These are phyloP conservation scores for Nebria salina DNA, from an alignment of 2,888 invertebrate genomes.

Conservation along the genomic window DNA sequence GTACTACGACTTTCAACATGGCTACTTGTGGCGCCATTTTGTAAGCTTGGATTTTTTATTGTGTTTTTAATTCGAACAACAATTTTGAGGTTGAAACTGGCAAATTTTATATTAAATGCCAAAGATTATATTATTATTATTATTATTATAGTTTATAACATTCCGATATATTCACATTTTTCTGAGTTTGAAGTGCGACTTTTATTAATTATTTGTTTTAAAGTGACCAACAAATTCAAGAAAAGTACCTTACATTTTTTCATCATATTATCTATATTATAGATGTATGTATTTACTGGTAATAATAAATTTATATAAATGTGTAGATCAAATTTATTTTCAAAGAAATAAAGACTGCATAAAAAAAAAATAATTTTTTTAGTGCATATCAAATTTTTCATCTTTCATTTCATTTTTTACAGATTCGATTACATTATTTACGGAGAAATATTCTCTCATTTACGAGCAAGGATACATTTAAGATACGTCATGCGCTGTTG, in stretches of 20 bases:
- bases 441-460: too few relatives aligned
- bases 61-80: neutral
- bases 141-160: conserved; percentile 47
- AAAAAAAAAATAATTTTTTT: conserved; percentile 29
- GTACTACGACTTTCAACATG: neutral
- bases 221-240: conserved; percentile 34
- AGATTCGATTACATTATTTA: neutral
- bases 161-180: conserved; percentile 51
- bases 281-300: conserved; percentile 36
- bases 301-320: conserved; percentile 35
- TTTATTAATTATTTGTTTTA: conserved; percentile 28
- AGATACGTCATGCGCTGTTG: neutral
- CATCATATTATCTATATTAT: conserved; percentile 32
- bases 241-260: conserved; percentile 43
- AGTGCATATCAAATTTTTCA: neutral
- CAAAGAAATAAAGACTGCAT: conserved; percentile 45
- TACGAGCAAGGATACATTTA: neutral
- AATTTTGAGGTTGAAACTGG: conserved; percentile 38
- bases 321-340: conserved; percentile 45
- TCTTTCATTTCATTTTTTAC: neutral
- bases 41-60: conserved; percentile 20
- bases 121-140: conserved; percentile 30
- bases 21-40: conserved; percentile 6
- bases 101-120: conserved; percentile 40
- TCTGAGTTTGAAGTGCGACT: conserved; percentile 51